Evolutionary conservation across 1,140 invertebrate genomes (phyloP).

Genomic region (Zaprionus davidi): DNA sequence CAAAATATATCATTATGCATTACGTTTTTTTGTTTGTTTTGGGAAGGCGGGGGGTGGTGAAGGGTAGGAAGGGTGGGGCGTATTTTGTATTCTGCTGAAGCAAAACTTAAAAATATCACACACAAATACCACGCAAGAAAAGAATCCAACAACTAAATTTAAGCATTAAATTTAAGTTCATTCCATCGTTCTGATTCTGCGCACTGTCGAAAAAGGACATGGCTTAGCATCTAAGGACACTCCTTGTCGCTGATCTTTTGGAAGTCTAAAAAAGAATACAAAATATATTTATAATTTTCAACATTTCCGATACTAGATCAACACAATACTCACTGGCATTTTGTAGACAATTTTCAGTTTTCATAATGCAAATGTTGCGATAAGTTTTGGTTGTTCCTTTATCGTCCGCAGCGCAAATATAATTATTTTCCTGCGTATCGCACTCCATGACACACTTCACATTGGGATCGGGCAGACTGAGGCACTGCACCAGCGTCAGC

Average conservation of each 20-base stretch:
- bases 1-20: conserved; percentile 73
- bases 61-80: conserved; percentile 35
- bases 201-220: conserved; percentile 21
- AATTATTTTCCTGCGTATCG: conserved; percentile 60
- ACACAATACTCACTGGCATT: conserved; percentile 70
- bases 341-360: conserved; percentile 81
- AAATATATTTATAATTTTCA: neutral
- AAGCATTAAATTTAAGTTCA: conserved; percentile 55
- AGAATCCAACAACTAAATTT: conserved; percentile 32
- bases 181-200: conserved; percentile 42
- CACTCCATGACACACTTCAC: conserved; percentile 77
- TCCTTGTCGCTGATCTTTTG: conserved; percentile 81
- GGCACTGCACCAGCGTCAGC: conserved; percentile 66
- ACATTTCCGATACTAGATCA: neutral
- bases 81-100: conserved; percentile 72
- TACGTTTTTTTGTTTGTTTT: conserved; percentile 42
- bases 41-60: neutral
- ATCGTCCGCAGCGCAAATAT: conserved; percentile 79
- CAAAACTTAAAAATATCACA: conserved; percentile 84
- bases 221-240: conserved; percentile 72
- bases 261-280: conserved; percentile 56
- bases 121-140: conserved; percentile 78
- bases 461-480: conserved; percentile 72
- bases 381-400: conserved; percentile 76
- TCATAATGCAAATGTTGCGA: conserved; percentile 79